Evolutionary conservation across 2,888 invertebrate species (phyloP).

Genomic region (Drosophila bunnanda): DNA sequence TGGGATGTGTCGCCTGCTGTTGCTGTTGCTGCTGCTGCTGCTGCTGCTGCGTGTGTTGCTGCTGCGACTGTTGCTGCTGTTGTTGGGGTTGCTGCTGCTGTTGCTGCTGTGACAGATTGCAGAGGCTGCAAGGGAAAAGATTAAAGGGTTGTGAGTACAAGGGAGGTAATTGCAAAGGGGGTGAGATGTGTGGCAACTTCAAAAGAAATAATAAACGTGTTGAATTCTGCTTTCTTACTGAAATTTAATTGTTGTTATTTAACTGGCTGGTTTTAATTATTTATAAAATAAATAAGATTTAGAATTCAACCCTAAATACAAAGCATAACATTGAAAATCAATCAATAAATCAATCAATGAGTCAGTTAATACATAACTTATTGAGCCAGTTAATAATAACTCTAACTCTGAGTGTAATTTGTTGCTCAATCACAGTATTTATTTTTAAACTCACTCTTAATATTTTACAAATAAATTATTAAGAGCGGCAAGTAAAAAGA

Average conservation of each 20-base stretch:
- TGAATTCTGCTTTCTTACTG: too few species aligned
- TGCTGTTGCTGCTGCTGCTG: slow-evolving; percentile 57
- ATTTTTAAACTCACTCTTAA: slow-evolving; percentile 2
- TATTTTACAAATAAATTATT: background rate
- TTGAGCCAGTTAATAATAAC: background rate
- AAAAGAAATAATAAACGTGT: background rate
- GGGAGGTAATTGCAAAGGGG: slow-evolving; percentile 2
- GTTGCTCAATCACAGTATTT: slow-evolving; percentile 1
- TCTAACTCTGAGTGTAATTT: background rate
- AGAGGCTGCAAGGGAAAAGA: slow-evolving; percentile 64
- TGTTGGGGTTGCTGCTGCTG: slow-evolving; percentile 65
- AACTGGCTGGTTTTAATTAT: too few species aligned
- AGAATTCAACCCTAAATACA: too few species aligned
- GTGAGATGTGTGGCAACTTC: background rate
- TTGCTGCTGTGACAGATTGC: slow-evolving; percentile 64
- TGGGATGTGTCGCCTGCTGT: slow-evolving; percentile 73
- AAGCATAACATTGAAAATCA: too few species aligned
- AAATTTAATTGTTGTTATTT: too few species aligned
- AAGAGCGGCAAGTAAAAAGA: background rate
- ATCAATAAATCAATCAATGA: background rate
- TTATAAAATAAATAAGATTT: background rate
- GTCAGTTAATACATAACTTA: background rate
- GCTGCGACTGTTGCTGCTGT: slow-evolving; percentile 69
- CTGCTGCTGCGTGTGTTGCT: slow-evolving; percentile 59
- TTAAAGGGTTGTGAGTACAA: background rate